Percentiles rank a stretch among this genome's conserved stretches.
Evolutionary conservation across 2,797 vertebrate genomes (phyloP).

Genomic region (Rhynchotus rufescens): DNA sequence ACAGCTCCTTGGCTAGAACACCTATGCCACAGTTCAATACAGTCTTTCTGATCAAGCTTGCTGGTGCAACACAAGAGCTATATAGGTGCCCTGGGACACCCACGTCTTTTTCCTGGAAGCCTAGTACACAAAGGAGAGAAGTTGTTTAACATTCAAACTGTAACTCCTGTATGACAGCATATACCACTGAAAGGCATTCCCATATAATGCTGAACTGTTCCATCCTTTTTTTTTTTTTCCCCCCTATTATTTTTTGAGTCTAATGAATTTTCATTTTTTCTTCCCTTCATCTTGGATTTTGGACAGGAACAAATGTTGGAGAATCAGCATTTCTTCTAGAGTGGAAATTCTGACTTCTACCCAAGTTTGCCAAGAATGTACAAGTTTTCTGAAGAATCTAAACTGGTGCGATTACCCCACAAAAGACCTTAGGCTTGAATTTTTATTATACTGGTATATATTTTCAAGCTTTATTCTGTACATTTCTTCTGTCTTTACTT

Average conservation of each 20-base stretch:
- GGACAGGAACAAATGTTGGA: neutral
- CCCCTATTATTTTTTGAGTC: neutral
- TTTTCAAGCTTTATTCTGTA: neutral
- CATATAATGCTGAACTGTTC: neutral
- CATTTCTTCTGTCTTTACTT: neutral
- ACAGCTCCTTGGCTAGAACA: neutral
- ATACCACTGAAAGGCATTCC: neutral
- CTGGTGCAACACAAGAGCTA: neutral
- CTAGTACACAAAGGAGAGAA: neutral
- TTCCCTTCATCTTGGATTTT: neutral
- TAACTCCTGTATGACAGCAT: neutral
- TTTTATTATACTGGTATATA: neutral
- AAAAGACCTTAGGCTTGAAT: neutral
- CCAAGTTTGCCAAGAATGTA: neutral
- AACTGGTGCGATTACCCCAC: neutral
- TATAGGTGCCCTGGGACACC: neutral
- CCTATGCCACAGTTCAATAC: neutral
- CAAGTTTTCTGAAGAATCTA: neutral
- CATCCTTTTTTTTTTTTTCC: neutral
- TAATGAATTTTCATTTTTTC: neutral
- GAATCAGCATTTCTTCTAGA: neutral
- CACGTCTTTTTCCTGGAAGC: neutral
- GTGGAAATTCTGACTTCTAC: neutral
- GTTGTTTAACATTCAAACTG: neutral
- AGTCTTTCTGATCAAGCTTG: neutral